Evolutionary conservation across 1,140 invertebrate genomes (phyloP), one percentile per base, ranked within the genome.

Genomic region (Polypedilum pembai): DNA sequence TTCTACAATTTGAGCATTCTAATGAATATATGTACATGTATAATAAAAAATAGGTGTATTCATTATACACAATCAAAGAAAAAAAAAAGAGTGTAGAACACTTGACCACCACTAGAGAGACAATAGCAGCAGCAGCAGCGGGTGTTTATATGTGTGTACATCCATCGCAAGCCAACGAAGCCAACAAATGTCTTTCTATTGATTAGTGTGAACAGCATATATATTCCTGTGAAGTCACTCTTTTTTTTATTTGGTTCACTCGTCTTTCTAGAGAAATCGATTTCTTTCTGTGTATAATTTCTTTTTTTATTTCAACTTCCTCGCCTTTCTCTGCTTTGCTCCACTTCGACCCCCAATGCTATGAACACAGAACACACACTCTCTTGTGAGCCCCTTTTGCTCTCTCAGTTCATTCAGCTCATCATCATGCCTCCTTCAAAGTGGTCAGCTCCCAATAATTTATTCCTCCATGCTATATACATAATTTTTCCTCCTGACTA

Each of bases 371-470:
- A n/a, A n/a, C n/a, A n/a, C 41, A 10, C 8, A 10, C 15, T 45
- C 41, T 45, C 41, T 66, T 65, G n/a, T 66, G n/a, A 18, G 63
- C 18, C 63, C 18, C 18, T 17, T 8, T 66, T 66, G 15, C 65
- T 69, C 65, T 18, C 65, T 18, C 65, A 18, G n/a, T 18, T 69
- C 17, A 45, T 45, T 45, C 41, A 45, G 41, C 41, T 45, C 41
- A 45, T 66, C n/a, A 18, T 66, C 63, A 18, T 69, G 65, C 20
- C 17, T 21, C 18, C 17, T 18, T 69, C 65, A 8, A 69, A 69
- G 65, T 69, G 65, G 65, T 69, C 65, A 69, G 65, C 65, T 69
- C 65, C 45, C 65, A 69, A 69, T 69, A 69, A 69, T 69, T 69
- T 69, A 69, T 69, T 69, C 65, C 65, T 3, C 1, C 8, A 8